Evolutionary conservation across 2,113 vertebrate species (phyloP).

Genomic region (Bufo gargarizans): DNA sequence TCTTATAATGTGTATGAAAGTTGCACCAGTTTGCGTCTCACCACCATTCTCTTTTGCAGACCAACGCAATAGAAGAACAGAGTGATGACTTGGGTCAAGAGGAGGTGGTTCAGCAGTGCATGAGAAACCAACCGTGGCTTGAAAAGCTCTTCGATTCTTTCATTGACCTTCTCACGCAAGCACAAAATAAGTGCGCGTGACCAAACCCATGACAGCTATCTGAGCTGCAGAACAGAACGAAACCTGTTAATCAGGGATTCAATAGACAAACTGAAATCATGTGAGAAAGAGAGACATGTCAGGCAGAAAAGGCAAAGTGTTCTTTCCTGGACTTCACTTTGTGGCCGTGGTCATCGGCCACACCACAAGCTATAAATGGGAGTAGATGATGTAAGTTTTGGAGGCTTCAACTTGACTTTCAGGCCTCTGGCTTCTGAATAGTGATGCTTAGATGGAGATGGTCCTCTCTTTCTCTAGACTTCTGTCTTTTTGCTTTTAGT

Average conservation of each 20-base stretch:
- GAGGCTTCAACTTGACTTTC: conserved; percentile 38
- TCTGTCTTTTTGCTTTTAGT: conserved; percentile 55
- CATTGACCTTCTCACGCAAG: conserved; percentile 82
- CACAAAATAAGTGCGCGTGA: conserved; percentile 73
- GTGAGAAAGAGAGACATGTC: conserved; percentile 38
- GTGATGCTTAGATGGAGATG: conserved; percentile 35
- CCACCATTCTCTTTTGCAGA: conserved; percentile 67
- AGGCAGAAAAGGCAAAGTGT: conserved; percentile 33
- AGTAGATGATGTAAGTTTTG: conserved; percentile 33
- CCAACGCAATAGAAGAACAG: conserved; percentile 84
- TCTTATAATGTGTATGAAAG: neutral
- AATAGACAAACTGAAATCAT: conserved; percentile 46
- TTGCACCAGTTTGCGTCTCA: neutral
- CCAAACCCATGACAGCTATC: conserved; percentile 38
- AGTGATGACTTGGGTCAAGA: conserved; percentile 88
- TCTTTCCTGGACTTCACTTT: conserved; percentile 45
- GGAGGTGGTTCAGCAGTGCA: conserved; percentile 92
- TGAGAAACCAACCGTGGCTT: conserved; percentile 89
- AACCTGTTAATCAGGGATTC: conserved; percentile 28
- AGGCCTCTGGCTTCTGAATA: conserved; percentile 23
- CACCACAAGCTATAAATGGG: conserved; percentile 25
- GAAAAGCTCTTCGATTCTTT: conserved; percentile 87
- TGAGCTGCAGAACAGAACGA: neutral
- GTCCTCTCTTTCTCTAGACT: conserved; percentile 55
- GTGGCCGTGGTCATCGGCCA: conserved; percentile 10